Evolutionary conservation across 1,140 invertebrate species (phyloP).

Genomic region (Panagrolaimus sp.): DNA sequence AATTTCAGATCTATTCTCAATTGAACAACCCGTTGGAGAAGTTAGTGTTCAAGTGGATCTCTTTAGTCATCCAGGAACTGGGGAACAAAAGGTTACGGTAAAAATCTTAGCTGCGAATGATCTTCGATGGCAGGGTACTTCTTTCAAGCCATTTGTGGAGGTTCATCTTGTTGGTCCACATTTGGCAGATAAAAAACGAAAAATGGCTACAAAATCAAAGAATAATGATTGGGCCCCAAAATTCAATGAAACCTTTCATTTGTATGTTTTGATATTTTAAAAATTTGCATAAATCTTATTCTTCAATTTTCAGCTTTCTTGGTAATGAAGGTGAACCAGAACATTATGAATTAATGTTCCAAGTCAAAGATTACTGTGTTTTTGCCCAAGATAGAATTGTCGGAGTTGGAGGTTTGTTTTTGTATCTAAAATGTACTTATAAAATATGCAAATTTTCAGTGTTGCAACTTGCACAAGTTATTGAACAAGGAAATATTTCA

Average conservation of each 20-base stretch:
- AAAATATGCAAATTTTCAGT: background rate
- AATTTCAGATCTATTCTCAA: slow-evolving; percentile 62
- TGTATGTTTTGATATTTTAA: slow-evolving; percentile 71
- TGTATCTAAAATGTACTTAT: slow-evolving; percentile 68
- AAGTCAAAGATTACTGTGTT: slow-evolving; percentile 97
- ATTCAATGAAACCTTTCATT: slow-evolving; percentile 98
- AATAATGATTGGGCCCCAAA: slow-evolving; percentile 97
- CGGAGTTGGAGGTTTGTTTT: slow-evolving; percentile 90
- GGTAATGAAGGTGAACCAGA: slow-evolving; percentile 93
- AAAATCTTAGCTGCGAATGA: slow-evolving; percentile 99
- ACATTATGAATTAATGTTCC: slow-evolving; percentile 93
- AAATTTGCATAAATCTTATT: slow-evolving; percentile 8
- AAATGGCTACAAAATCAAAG: slow-evolving; percentile 95
- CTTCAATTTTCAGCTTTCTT: slow-evolving; percentile 72
- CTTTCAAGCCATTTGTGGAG: slow-evolving; percentile 96
- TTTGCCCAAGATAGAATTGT: slow-evolving; percentile 90
- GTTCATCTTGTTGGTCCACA: slow-evolving; percentile 96
- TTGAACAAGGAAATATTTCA: slow-evolving; percentile 61
- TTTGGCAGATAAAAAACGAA: slow-evolving; percentile 90
- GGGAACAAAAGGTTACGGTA: slow-evolving; percentile 97
- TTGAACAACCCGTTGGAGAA: slow-evolving; percentile 88
- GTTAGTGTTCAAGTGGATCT: slow-evolving; percentile 95
- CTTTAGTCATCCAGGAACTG: slow-evolving; percentile 95
- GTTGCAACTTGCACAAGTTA: background rate
- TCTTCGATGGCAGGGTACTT: slow-evolving; percentile 88